phyloP scores from a whole-genome alignment of 2,797 vertebrate species.

The Mionectes olivaceus region DNA sequence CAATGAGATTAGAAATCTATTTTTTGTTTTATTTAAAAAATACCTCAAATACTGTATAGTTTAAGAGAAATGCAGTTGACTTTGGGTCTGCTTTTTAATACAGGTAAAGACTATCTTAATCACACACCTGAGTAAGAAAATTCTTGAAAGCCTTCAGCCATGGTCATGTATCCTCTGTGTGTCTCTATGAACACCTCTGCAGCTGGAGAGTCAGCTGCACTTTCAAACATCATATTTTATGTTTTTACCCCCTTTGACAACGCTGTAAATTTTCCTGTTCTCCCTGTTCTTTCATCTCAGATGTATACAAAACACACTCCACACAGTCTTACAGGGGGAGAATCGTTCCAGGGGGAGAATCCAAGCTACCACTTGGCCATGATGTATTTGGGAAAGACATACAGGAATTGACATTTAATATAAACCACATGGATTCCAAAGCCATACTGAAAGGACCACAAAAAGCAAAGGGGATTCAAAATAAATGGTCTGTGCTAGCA shows the following conservation, averaged over 20 bases:
- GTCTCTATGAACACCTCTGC: not conserved
- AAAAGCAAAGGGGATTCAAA: not conserved
- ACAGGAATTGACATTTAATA: not conserved
- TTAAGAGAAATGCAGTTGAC: not conserved
- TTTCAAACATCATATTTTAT: not conserved
- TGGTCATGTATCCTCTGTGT: not conserved
- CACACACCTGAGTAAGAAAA: not conserved
- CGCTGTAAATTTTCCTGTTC: not conserved
- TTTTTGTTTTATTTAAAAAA: not conserved
- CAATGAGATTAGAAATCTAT: not conserved
- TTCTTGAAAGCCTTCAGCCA: constrained; percentile 16
- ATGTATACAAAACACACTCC: not conserved
- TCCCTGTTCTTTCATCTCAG: not conserved
- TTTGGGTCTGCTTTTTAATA: constrained; percentile 4
- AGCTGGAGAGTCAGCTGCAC: not conserved
- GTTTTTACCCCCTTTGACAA: not conserved
- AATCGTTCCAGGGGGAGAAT: not conserved
- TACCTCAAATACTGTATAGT: not conserved
- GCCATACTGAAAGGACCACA: not conserved
- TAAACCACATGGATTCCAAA: not conserved
- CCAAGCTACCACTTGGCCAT: not conserved
- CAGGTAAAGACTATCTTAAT: not conserved
- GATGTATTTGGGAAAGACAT: not conserved
- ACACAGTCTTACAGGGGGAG: not conserved
- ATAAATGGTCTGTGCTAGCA: not conserved